Base-by-base conservation (phyloP, 2,888 invertebrate species). In the Polyploca ridens region DNA sequence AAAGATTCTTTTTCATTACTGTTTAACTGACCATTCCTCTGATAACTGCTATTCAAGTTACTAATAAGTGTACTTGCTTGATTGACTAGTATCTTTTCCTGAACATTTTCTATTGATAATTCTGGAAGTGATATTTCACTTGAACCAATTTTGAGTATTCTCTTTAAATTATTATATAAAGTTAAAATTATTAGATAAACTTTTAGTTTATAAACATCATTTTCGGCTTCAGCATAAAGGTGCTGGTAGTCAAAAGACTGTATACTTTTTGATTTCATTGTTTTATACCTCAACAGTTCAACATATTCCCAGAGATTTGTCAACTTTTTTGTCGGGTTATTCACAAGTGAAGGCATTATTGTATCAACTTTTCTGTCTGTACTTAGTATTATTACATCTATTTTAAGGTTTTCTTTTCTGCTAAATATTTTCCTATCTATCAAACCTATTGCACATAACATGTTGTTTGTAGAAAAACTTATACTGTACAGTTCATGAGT, bases 271-370 rank as follows among this genome's bases (percentile, higher is more conserved):
- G 75, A 66, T 74, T 91, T 93, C 41, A 86, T 77, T 6, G 80
- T 75, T 74, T 83, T 89, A 63, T 81, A 90, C 64, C 91, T 73
- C 3, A 93, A 62, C 4, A 86, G 57, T 79, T 91, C 90, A 62
- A 94, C 73, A 5, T 86, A 84, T 69, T 93, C 94, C 88, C 88
- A 90, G 62, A 85, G 75, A 41, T 85, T 54, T 1, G 84, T 85
- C 4, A 94, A 73, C 64, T 72, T 81, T 67, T 81, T 82, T 38
- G 82, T 71, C 0, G 88, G 84, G 70, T 92, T 93, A 14, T 81
- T 72, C 6, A 89, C 19, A 5, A 92, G 73, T 16, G 74, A 65
- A n/a, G 71, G 66, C 10, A 84, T 38, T 64, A 88, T 76, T 13
- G 72, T 68, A 33, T 83, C 72, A 16, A 81, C 66, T 49, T 71